Percentiles rank a stretch among this genome's conserved stretches.
phyloP scores from a whole-genome alignment of 1,140 invertebrate genomes.

The Aculops lycopersici region DNA sequence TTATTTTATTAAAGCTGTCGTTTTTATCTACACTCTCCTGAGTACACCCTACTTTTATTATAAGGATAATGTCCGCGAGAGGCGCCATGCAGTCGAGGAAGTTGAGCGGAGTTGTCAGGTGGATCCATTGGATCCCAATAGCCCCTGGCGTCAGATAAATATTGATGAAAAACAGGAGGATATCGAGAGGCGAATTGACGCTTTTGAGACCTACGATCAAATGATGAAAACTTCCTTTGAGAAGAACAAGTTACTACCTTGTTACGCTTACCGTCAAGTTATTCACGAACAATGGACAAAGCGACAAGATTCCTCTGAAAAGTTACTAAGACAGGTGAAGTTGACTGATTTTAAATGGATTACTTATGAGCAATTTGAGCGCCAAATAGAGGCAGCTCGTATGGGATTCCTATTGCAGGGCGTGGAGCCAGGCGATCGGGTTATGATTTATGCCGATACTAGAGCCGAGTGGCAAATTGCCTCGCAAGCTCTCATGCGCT shows the following conservation, averaged over 20 bases:
- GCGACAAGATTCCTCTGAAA: constrained; percentile 33
- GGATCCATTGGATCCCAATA: not conserved
- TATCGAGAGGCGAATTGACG: not conserved
- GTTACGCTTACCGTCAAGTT: constrained; percentile 61
- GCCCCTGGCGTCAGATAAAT: not conserved
- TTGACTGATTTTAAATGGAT: constrained; percentile 6
- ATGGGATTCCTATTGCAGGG: constrained; percentile 28
- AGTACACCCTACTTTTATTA: not conserved
- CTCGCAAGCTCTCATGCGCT: constrained; percentile 17
- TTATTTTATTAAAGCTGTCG: constrained; percentile 14
- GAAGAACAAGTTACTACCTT: constrained; percentile 19
- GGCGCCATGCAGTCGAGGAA: not conserved
- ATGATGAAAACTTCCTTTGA: not conserved
- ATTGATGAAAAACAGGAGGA: not conserved
- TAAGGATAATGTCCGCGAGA: constrained; percentile 1
- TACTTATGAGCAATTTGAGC: constrained; percentile 42
- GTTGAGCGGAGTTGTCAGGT: too few relatives aligned
- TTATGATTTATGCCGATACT: constrained; percentile 85
- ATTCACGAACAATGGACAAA: constrained; percentile 64
- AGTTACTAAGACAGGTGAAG: not conserved
- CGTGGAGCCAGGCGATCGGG: constrained; percentile 24
- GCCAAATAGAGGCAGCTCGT: constrained; percentile 36
- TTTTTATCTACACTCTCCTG: constrained; percentile 11
- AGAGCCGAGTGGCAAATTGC: constrained; percentile 84
- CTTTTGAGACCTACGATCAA: not conserved